Evolutionary conservation across 2,888 invertebrate species (phyloP), one percentile per base, ranked within the genome.

Genomic region (Formica aserva): DNA sequence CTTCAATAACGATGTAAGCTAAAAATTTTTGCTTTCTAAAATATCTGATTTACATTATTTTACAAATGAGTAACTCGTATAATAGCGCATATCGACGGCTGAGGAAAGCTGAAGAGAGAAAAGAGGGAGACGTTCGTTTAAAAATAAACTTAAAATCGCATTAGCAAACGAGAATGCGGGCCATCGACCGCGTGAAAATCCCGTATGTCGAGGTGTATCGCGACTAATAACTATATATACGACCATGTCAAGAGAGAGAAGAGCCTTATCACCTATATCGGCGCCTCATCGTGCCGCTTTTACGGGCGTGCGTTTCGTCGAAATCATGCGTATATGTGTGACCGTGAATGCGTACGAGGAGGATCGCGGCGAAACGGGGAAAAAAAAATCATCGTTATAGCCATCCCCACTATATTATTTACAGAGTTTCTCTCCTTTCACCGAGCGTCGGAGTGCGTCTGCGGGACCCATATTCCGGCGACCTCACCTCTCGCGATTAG

Each of bases 341-440:
- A 65, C 26, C 45, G 11, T 29, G 48, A 18, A 48, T 38, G 57
- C 29, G 80, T 75, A 62, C 26, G 52, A 63, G 63, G 52, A 63
- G 76, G 32, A 55, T 48, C 35, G 62, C 45, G 76, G 6, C 57
- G 32, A 32, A 75, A 60, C 35, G 18, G 45, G 18, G 71, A 18
- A 78, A 78, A 82, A 38, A 82, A 62, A 82, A 69, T 62, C 69
- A 26, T 71, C 87, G 69, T 84, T 86, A 87, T 86, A 86, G 32
- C 75, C 87, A 87, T 83, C 82, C 91, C 86, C 86, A 85, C 91
- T 88, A 83, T 84, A 85, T 81, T 66, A 55, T 81, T 82, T 75
- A 62, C 78, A 26, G 57, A 86, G 89, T 89, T 90, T 90, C 90
- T 88, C 88, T 90, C 90, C 90, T 90, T 90, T 90, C 90, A 90